phyloP scores from a whole-genome alignment of 2,888 invertebrate genomes.

The Chydorus sphaericus region DNA sequence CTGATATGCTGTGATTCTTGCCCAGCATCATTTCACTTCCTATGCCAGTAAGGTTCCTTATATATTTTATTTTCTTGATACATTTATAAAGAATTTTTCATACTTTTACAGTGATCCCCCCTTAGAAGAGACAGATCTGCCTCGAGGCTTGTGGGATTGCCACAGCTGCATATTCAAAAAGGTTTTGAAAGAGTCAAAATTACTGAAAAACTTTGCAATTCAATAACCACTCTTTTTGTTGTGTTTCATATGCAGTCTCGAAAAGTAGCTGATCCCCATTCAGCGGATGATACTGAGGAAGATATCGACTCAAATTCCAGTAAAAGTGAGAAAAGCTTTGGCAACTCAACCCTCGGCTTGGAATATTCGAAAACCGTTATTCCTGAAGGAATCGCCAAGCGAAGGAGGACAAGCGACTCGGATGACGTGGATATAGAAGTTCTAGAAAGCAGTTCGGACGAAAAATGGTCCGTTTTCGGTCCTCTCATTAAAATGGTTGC shows the following conservation, averaged over 20 bases:
- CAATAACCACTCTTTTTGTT: no score
- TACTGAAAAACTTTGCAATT: not conserved
- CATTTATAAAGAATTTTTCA: not conserved
- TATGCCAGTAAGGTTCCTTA: conserved; percentile 69
- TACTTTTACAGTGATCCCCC: conserved; percentile 71
- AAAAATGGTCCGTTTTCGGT: conserved; percentile 16
- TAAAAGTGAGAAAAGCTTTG: not conserved
- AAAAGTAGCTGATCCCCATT: not conserved
- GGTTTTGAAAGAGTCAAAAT: not conserved
- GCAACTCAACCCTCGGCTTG: not conserved
- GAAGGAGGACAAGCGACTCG: not conserved
- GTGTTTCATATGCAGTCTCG: not conserved
- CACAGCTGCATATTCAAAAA: conserved; percentile 47
- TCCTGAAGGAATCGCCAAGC: not conserved
- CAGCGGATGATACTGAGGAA: not conserved
- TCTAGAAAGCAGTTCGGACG: conserved; percentile 23
- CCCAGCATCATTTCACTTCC: conserved; percentile 86
- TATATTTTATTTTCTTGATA: not conserved
- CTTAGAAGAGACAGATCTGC: conserved; percentile 72
- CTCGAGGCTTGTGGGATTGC: conserved; percentile 81
- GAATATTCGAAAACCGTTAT: no score
- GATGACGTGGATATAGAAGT: conserved; percentile 6
- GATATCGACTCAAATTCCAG: conserved; percentile 2
- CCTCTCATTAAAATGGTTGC: conserved; percentile 66
- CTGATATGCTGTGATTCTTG: conserved; percentile 91